Evolutionary conservation across 2,113 vertebrate genomes (phyloP), one percentile per base, ranked within the genome.

Genomic region (Sturnus vulgaris): DNA sequence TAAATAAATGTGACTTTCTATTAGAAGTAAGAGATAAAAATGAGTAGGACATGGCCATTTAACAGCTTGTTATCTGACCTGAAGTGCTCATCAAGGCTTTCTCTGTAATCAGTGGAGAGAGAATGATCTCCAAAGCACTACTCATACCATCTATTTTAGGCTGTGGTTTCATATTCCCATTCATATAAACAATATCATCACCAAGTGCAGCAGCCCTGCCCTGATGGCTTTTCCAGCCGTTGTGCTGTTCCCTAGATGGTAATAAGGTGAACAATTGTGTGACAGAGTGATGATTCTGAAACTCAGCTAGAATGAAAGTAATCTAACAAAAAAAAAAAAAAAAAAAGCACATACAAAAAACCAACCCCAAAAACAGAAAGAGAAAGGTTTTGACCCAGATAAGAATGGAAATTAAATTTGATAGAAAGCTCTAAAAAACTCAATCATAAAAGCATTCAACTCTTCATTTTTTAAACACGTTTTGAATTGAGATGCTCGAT

Each of bases 161-260:
- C 88, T 90, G 68, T 4, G 37, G 72, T 95, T 89, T 95, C 91
- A 44, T 78, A 94, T 93, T 90, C 60, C 86, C 86, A 92, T 96
- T 96, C 88, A 96, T 93, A 76, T 80, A 95, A 93, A 90, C 86
- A 95, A 47, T 91, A 94, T 85, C 69, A 85, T 75, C 78, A 87
- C 84, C 78, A 91, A 76, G 91, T 83, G 59, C 68, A 90, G 59
- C 71, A 92, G 55, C 55, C n/a, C 55, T 88, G 59, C 55, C 63
- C 88, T 86, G 63, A 77, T 93, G 85, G 50, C 88, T 94, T 93
- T 92, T 94, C 75, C 88, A 94, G 82, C 18, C 3, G 0, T 53
- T 86, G 50, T 77, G 47, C 63, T 86, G 63, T 88, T 95, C 79
- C 85, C 79, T 86, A 77, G 66, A 59, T 90, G 63, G 75, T 59